Percentiles rank a stretch among this genome's conserved stretches.
Conservation (phyloP, 2,113 vertebrate species). For the Suricata suricatta region DNA sequence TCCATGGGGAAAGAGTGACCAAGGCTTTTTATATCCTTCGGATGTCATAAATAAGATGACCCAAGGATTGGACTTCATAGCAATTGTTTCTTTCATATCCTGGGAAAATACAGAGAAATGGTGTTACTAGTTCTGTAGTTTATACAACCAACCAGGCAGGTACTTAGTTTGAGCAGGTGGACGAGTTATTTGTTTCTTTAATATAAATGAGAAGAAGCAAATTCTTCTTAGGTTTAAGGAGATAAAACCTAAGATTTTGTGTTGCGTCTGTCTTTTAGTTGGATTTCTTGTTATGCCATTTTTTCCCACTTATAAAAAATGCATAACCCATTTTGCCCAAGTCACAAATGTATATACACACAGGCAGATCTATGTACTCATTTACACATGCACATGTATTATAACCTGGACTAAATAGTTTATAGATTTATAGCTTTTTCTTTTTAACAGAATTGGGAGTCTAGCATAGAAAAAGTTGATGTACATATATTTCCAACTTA, state of each 20-base stretch:
- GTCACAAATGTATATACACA: neutral
- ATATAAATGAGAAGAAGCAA: slow-evolving; percentile 22
- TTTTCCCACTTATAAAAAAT: slow-evolving; percentile 21
- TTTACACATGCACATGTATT: neutral
- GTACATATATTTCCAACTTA: slow-evolving; percentile 49
- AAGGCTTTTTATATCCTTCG: slow-evolving; percentile 28
- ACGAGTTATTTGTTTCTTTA: neutral
- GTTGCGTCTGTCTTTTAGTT: slow-evolving; percentile 23
- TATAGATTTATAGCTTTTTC: neutral
- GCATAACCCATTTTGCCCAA: neutral
- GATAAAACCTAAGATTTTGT: neutral
- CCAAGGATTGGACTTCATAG: neutral
- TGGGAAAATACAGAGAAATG: slow-evolving; percentile 13
- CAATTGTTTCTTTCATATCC: neutral
- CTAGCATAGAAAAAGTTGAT: slow-evolving; percentile 24
- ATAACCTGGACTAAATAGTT: neutral
- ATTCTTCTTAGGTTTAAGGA: neutral
- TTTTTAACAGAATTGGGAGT: slow-evolving; percentile 8
- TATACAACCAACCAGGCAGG: neutral
- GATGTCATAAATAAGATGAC: slow-evolving; percentile 33
- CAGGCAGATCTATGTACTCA: neutral
- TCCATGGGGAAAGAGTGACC: neutral
- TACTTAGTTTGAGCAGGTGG: slow-evolving; percentile 4
- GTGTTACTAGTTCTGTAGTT: slow-evolving; percentile 31
- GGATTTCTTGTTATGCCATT: slow-evolving; percentile 26